These are phyloP conservation scores for Rhincodon typus DNA, from an alignment of 2,797 vertebrate species.

Conservation along the genomic window DNA sequence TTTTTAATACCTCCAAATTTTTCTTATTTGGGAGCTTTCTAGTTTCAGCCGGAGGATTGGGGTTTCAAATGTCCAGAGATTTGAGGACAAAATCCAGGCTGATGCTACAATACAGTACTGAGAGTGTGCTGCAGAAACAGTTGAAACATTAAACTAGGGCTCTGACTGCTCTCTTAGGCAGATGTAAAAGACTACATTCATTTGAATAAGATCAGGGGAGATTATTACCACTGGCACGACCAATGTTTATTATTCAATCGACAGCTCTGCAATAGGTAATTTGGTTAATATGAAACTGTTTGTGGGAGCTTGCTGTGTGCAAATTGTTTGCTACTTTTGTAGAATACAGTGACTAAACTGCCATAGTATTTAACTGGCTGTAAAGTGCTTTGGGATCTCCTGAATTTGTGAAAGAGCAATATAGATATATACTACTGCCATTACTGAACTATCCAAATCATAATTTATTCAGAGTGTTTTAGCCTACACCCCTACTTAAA, in stretches of 20 bases:
- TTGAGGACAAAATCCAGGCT: not conserved
- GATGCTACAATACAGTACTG: not conserved
- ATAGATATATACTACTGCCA: not conserved
- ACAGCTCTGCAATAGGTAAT: not conserved
- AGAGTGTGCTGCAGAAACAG: not conserved
- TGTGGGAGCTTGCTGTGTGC: not conserved
- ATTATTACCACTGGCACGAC: not conserved
- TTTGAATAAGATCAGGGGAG: not conserved
- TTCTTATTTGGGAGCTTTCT: not conserved
- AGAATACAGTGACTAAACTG: too few species aligned
- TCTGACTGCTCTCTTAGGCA: not conserved
- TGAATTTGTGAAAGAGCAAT: not conserved
- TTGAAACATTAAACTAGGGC: not conserved
- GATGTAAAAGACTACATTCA: not conserved
- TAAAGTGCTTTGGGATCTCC: not conserved
- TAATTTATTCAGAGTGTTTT: not conserved
- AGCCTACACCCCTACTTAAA: not conserved
- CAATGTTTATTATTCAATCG: not conserved
- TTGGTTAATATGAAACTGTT: not conserved
- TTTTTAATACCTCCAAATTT: not conserved
- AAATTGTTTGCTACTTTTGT: too few species aligned
- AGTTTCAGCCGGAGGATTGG: not conserved
- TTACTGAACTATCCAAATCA: not conserved
- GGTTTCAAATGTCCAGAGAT: not conserved
- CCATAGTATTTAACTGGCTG: not conserved